These are phyloP conservation scores for Camelus bactrianus DNA, from an alignment of 2,113 vertebrate genomes.

Conservation along the genomic window DNA sequence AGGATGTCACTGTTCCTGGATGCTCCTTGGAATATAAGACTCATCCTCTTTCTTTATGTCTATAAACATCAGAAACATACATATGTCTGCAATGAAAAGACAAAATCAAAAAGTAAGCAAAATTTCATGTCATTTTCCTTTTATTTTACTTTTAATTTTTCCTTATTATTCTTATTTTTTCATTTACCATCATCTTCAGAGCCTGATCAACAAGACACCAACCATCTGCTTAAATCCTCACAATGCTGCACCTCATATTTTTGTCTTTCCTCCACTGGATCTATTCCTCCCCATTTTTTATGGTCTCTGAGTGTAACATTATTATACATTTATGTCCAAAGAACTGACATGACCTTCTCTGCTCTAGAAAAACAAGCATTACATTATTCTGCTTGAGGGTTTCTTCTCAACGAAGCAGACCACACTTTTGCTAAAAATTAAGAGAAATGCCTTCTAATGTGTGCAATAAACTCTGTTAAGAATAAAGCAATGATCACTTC, in stretches of 20 bases:
- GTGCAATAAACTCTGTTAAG: background rate
- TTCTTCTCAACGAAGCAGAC: background rate
- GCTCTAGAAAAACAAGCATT: background rate
- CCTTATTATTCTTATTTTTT: background rate
- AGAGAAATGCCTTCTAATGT: background rate
- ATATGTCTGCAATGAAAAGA: background rate
- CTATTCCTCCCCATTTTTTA: background rate
- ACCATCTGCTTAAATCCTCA: background rate
- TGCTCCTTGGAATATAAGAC: background rate
- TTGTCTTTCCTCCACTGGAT: background rate
- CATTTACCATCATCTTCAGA: background rate
- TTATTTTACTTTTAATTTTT: slow-evolving; percentile 6
- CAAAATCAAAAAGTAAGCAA: background rate
- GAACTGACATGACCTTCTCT: background rate
- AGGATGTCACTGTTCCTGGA: background rate
- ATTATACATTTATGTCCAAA: background rate
- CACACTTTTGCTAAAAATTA: slow-evolving; percentile 3
- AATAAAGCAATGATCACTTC: background rate
- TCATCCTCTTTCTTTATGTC: background rate
- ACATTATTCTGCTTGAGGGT: background rate
- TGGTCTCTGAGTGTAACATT: background rate
- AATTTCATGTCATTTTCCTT: background rate
- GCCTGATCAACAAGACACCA: background rate
- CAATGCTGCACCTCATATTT: no score
- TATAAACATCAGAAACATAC: background rate